Base-by-base conservation (phyloP, 2,113 vertebrate species). In the Morone chrysops region DNA sequence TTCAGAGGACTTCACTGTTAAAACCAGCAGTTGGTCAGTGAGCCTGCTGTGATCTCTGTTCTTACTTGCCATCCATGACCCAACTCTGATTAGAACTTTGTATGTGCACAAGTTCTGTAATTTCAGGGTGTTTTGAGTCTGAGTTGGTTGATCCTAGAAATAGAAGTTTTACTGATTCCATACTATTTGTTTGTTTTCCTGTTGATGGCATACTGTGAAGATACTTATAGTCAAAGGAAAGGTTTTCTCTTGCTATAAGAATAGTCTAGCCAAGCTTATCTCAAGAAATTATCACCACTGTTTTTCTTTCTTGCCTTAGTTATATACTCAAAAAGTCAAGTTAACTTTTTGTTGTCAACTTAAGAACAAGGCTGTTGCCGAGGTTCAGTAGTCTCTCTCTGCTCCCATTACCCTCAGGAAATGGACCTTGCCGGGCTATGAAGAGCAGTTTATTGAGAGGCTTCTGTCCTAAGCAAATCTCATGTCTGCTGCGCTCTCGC, bases 341-440 rank as follows among this genome's bases (percentile, higher is more conserved):
- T 31, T 31, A 31, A 31, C 31, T 31, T 31, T 31, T 69, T 51
- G 45, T 18, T 50, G 48, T 69, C 25, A 69, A 13, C 7, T 41
- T 14, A 25, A 14, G 25, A 45, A 25, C 25, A 18, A 25, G 63
- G 31, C 31, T 48, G 3, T 51, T 18, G 16, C 47, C 47, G 13
- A 38, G 18, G 59, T 38, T 18, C 31, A 40, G 36, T 4, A 17
- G 31, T 60, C 8, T 5, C 8, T 38, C 36, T 20, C 14, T 57
- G n/a, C 40, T 48, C 41, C n/a, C 12, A 22, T 57, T 20, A 11
- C 9, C 65, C 36, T 80, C 57, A 38, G 78, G 59, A 71, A 36
- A 48, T 65, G 6, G 38, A 38, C 59, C 47, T 71, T 7, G 48
- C 47, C 54, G 6, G n/a, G 6, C 38, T 71, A 36, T 31, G 20